These are phyloP conservation scores for Triops longicaudatus DNA, from an alignment of 1,140 invertebrate species.

Conservation along the genomic window DNA sequence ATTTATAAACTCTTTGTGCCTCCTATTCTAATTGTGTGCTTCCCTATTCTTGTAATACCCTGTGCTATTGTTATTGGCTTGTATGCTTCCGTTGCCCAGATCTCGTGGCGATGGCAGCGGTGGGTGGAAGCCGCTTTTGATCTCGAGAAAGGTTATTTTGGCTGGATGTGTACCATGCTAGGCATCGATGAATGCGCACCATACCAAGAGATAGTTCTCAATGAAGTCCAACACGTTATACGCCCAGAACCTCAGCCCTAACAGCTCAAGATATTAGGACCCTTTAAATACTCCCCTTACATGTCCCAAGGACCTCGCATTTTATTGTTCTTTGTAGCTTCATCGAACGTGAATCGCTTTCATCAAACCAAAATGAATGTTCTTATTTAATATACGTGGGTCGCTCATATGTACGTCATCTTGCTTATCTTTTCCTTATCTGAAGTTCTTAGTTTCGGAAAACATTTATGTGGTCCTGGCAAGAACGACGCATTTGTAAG, in stretches of 20 bases:
- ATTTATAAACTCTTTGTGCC: conserved; percentile 51
- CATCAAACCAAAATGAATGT: not conserved
- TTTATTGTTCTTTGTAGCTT: not conserved
- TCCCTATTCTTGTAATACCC: conserved; percentile 58
- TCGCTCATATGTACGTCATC: not conserved
- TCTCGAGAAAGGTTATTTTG: conserved; percentile 69
- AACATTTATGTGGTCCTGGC: not conserved
- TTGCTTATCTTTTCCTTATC: not conserved
- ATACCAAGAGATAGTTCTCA: conserved; percentile 44
- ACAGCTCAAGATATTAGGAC: not conserved
- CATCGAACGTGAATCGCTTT: not conserved
- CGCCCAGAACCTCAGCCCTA: not conserved
- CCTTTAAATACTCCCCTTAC: not conserved
- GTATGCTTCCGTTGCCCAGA: conserved; percentile 57
- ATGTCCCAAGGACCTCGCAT: not conserved
- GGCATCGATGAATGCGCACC: conserved; percentile 61
- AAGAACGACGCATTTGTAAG: not conserved
- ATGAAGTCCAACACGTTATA: conserved; percentile 8
- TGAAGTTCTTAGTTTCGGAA: not conserved
- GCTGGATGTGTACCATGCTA: conserved; percentile 59
- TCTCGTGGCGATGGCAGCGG: conserved; percentile 56
- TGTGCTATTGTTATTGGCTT: conserved; percentile 55
- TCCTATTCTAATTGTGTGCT: conserved; percentile 58
- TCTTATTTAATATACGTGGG: not conserved
- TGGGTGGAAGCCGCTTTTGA: conserved; percentile 63